Conservation (phyloP, 2,797 vertebrate species). For the Diglossa cyanea region DNA sequence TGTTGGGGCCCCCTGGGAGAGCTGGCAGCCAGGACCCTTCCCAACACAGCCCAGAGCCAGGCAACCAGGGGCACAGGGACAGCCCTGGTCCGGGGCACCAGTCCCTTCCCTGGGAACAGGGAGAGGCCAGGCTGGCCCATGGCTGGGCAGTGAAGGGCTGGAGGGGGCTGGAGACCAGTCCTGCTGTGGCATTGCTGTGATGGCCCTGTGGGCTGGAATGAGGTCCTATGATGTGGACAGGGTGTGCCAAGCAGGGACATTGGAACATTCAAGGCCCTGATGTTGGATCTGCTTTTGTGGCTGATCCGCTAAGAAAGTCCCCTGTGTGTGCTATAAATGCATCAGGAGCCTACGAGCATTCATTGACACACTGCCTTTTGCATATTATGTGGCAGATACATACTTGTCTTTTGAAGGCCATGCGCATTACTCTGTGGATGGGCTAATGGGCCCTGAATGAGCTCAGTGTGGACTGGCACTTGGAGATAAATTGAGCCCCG, state of each 20-base stretch:
- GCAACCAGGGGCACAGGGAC: background rate
- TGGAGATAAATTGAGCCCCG: background rate
- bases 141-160: background rate
- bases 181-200: background rate
- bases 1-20: rapidly evolving
- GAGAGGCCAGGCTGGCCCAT: rapidly evolving
- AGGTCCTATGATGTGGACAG: background rate
- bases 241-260: rapidly evolving
- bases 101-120: too few species aligned
- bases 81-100: too few species aligned
- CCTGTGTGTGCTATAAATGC: background rate
- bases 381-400: background rate
- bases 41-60: background rate
- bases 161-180: rapidly evolving
- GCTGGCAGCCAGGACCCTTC: background rate
- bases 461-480: background rate
- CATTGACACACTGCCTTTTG: background rate
- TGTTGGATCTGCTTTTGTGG: background rate
- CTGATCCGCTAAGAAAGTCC: background rate
- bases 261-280: background rate
- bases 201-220: background rate
- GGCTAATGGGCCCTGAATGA: background rate
- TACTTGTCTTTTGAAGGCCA: background rate
- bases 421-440: background rate
- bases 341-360: background rate